Evolutionary conservation across 1,140 invertebrate genomes (phyloP).

Genomic region (Anthonomus grandis): DNA sequence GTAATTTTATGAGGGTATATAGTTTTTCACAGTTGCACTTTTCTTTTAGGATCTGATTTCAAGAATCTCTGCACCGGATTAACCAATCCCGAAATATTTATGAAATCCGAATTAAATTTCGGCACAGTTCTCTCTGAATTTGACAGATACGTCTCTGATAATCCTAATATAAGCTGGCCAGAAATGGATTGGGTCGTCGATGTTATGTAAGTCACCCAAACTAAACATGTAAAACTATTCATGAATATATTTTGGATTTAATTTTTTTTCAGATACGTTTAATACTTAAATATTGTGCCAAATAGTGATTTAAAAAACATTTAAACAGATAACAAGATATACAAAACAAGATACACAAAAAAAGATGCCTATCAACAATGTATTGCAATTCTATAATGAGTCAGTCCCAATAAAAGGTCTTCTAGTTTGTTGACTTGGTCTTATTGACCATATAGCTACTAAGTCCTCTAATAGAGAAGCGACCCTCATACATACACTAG

Average conservation of each 20-base stretch:
- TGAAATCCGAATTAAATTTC: constrained; percentile 49
- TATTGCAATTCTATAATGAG: no score
- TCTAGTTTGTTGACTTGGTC: no score
- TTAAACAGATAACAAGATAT: no score
- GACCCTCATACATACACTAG: no score
- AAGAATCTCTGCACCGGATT: constrained; percentile 48
- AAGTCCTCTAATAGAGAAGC: no score
- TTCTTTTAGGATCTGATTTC: constrained; percentile 50
- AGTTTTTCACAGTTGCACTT: background rate
- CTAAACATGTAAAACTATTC: background rate
- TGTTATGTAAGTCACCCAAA: constrained; percentile 50
- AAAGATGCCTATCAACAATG: no score
- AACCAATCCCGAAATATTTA: constrained; percentile 56
- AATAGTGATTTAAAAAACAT: no score
- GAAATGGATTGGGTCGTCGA: constrained; percentile 57
- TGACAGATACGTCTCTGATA: constrained; percentile 51
- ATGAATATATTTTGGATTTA: background rate
- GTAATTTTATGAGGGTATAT: constrained; percentile 28
- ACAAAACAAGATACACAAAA: no score
- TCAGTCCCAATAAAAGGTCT: no score
- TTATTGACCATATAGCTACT: no score
- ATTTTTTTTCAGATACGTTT: background rate
- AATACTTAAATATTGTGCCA: no score
- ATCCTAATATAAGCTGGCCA: constrained; percentile 49
- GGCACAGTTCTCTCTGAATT: constrained; percentile 55